Base-by-base conservation (phyloP, 2,888 invertebrate genomes). In the Campaea margaritaria region DNA sequence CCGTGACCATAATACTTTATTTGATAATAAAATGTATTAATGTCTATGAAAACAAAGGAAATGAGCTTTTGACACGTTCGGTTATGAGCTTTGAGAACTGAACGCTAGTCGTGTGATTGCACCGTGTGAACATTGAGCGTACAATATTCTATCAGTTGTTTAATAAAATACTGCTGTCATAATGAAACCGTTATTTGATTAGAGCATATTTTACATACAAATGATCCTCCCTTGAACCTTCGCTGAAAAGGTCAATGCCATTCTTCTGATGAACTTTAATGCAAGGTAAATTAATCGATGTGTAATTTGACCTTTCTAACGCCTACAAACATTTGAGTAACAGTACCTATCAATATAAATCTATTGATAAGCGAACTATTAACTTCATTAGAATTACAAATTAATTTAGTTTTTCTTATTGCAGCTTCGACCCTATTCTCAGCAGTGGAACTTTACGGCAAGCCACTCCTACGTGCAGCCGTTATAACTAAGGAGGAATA, bases 371-470 rank as follows among this genome's bases (percentile, higher is more conserved):
- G 12, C n/a, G 28, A 36, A 36, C 57, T 51, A 49, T 48, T 11
- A 45, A 27, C 47, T 45, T 44, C 11, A 44, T 39, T 49, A 44
- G 52, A 39, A 54, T 53, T 43, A 49, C 50, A 39, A 48, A 54
- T 59, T 45, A 36, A 42, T 54, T 31, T 15, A 13, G 7, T 48
- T 48, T 52, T 49, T 49, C 45, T 59, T 38, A 11, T 92, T 91
- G 64, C 92, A 93, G 93, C 92, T 71, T 84, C 92, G 64, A 93
- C 93, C 63, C 80, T 95, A 61, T 93, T 93, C 79, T 94, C 94
- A 64, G 94, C 94, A 48, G 92, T 93, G 70, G 95, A 95, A 78
- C 83, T 95, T 57, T 95, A 94, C 77, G 95, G 94, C 15, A 93
- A 94, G 71, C 94, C 95, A 0, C 85, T 95, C 56, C 76, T 92